Evolutionary conservation across 2,797 vertebrate genomes (phyloP), one percentile per base, ranked within the genome.

Genomic region (Anabacerthia variegaticeps): DNA sequence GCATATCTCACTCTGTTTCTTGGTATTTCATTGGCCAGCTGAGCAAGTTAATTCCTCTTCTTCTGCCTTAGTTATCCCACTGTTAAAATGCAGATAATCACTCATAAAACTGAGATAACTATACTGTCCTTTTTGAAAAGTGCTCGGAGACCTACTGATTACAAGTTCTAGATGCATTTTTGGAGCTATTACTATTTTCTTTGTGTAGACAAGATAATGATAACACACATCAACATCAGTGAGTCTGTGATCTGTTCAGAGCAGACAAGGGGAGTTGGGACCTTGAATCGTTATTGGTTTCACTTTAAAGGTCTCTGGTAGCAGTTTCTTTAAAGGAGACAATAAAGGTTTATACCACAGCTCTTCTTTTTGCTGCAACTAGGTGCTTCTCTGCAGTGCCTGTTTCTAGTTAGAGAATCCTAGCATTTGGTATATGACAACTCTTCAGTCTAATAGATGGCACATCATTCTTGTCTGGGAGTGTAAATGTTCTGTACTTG

Each of bases 391-490:
- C 85, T 85, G 74, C 63, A 73, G 67, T 58, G 20, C 56, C 56
- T 94, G 56, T 92, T 96, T 96, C 91, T 92, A 87, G 76, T 95
- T 90, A 86, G 63, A 93, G 81, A 92, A 88, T 84, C 62, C 67
- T 91, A 92, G 63, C 89, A 93, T 91, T 79, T 96, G 92, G 83
- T 65, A 96, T 93, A 94, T 91, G 85, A 76, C 89, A 96, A 51
- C 74, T 86, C 80, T 78, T 95, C 86, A 74, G 56, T 91, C 78
- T 92, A 96, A 91, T 96, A 95, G 82, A 83, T 86, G 83, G 88
- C 79, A 95, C 51, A 76, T 76, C 66, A 56, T 59, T 91, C 93
- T 73, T 88, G 62, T 78, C 88, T 89, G 87, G 59, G 69, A 92
- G 43, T n/a, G 68, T 62, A 94, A 91, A 88, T 81, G 67, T 92